A percentile compares a stretch with the other conserved stretches of the same genome.
Evolutionary conservation across 2,888 invertebrate genomes (phyloP).

Genomic region (Lepeophtheirus nordmannii): DNA sequence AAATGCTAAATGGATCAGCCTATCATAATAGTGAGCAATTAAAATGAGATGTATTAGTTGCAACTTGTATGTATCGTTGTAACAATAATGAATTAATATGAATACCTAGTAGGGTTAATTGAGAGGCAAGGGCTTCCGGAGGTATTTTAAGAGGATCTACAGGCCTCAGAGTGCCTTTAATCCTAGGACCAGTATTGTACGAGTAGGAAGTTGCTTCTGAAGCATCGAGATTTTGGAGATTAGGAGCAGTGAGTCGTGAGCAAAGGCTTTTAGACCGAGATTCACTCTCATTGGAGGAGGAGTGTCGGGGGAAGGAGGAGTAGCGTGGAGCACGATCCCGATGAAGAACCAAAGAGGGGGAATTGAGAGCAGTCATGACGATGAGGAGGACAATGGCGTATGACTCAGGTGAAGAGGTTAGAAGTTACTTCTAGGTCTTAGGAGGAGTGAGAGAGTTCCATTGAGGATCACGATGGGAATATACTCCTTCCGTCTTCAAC

Average conservation of each 20-base stretch:
- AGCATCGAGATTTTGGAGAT: neutral
- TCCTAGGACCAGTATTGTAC: neutral
- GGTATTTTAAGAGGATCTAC: neutral
- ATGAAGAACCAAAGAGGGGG: neutral
- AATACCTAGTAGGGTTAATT: neutral
- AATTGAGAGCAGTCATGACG: neutral
- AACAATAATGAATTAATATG: too few relatives aligned
- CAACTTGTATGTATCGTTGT: too few relatives aligned
- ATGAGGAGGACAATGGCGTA: too few relatives aligned
- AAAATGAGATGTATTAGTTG: too few relatives aligned
- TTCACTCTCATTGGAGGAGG: neutral
- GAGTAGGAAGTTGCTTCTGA: neutral
- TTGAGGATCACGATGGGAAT: too few relatives aligned
- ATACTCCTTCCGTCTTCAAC: too few relatives aligned
- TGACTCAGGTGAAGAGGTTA: too few relatives aligned
- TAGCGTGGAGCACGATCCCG: neutral
- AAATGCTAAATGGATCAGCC: too few relatives aligned
- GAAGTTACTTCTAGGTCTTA: too few relatives aligned
- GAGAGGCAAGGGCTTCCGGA: slow-evolving; percentile 1
- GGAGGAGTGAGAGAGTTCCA: too few relatives aligned
- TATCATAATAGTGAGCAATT: too few relatives aligned
- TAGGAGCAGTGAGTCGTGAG: neutral
- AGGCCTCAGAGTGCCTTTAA: neutral
- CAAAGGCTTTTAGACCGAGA: neutral
- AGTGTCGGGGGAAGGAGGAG: neutral